Conservation (phyloP, 1,140 invertebrate genomes). For the Pemphigus obesinymphae region DNA sequence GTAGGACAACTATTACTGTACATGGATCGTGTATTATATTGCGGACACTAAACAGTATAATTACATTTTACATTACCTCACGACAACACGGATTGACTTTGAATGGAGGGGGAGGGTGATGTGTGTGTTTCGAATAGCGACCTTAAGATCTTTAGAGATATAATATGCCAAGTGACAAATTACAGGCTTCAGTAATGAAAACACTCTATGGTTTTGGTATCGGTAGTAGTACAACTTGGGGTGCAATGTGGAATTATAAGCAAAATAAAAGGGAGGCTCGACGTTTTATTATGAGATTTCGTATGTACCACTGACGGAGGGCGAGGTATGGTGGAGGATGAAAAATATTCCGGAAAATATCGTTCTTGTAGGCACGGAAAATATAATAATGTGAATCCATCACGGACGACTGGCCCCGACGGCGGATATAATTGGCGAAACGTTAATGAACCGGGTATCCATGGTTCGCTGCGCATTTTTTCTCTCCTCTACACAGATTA, state of each 20-base stretch:
- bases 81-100: not conserved
- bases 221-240: not conserved
- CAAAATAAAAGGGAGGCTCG: not conserved
- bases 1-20: too few species aligned
- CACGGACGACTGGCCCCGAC: conserved; percentile 30
- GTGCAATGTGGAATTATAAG: not conserved
- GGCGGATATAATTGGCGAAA: conserved; percentile 41
- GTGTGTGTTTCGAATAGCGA: not conserved
- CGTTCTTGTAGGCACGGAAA: conserved; percentile 10
- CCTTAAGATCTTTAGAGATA: conserved; percentile 21
- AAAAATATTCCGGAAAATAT: conserved; percentile 42
- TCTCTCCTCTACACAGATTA: not conserved
- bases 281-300: not conserved
- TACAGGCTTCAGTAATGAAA: not conserved
- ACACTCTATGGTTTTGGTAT: conserved; percentile 4
- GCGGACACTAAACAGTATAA: not conserved
- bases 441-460: conserved; percentile 34
- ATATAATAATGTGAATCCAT: conserved; percentile 40
- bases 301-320: not conserved
- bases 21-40: too few species aligned
- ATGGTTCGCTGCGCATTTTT: conserved; percentile 33
- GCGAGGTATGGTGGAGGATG: not conserved
- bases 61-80: not conserved
- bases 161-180: conserved; percentile 26
- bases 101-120: not conserved